These are phyloP conservation scores for Nansenia antarctica DNA, from an alignment of 2,113 vertebrate species.

Conservation along the genomic window DNA sequence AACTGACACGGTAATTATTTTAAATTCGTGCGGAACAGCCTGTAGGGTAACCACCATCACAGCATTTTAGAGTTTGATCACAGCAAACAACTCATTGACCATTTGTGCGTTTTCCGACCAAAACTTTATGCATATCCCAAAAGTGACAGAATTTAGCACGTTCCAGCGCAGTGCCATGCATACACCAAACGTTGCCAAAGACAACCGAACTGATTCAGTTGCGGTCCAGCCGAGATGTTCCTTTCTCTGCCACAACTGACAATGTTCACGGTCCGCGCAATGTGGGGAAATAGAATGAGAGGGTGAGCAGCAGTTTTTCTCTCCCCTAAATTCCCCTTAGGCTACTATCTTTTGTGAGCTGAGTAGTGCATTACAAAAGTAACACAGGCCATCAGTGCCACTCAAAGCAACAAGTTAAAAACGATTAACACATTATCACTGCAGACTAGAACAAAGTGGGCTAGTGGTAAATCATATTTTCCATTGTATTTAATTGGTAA, in stretches of 20 bases:
- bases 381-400: too few species aligned
- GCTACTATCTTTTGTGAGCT: conserved; percentile 27
- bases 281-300: conserved; percentile 32
- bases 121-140: conserved; percentile 53
- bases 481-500: not conserved
- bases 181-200: conserved; percentile 43
- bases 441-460: not conserved
- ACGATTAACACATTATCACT: not conserved
- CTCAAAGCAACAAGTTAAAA: not conserved
- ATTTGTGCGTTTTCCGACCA: conserved; percentile 52
- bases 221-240: conserved; percentile 22
- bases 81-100: conserved; percentile 61
- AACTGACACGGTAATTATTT: conserved; percentile 89
- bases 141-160: conserved; percentile 34
- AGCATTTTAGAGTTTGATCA: conserved; percentile 63
- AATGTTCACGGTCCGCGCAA: conserved; percentile 52
- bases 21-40: conserved; percentile 84
- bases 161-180: conserved; percentile 23
- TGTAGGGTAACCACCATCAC: conserved; percentile 63
- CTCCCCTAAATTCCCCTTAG: conserved; percentile 35
- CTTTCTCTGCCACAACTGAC: conserved; percentile 37
- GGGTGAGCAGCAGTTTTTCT: conserved; percentile 33
- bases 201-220: conserved; percentile 24
- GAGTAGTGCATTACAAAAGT: not conserved
- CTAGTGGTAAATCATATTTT: not conserved